Evolutionary conservation across 2,113 vertebrate genomes (phyloP), one percentile per base, ranked within the genome.

Genomic region (Rhea pennata): DNA sequence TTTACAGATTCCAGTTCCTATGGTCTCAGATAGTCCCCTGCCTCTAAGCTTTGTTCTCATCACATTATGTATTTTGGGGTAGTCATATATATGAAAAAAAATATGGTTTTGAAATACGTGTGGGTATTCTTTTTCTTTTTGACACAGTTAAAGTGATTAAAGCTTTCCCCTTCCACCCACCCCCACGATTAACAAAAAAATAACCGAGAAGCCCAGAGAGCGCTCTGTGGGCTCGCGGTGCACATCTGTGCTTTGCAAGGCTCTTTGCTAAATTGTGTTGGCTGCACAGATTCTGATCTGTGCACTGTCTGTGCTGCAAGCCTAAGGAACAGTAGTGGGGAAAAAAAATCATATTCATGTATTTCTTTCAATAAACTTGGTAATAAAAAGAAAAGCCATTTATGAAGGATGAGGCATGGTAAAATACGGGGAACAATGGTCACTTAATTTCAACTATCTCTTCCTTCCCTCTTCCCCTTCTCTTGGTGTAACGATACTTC

Each of bases 1-100:
- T 93, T 96, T 92, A 93, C 58, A 44, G 87, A 90, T 83, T 84
- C 84, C 42, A 80, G 17, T 77, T 95, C 77, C 50, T 87, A 48
- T 85, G 44, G 67, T 91, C 59, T 90, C 33, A 39, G 80, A 66
- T 24, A 89, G 54, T 90, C 31, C 81, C 75, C 33, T 75, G 67
- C 24, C 69, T 83, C 87, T 74, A 12, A 76, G 50, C 84, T 96
- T 71, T 54, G 83, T 85, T 93, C 84, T 93, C 69, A 74, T 36
- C 67, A 88, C 51, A 85, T 56, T 80, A 83, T 48, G 54, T 71
- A 70, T 74, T 96, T 93, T 50, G 66, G 29, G 23, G 6, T 59
- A 93, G 50, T 70, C 36, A 48, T 10, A 61, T 33, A 54, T 6
- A 92, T n/a, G 31, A 89, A 91, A 59, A 70, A 84, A 69, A 21